Conservation (phyloP, 1,140 invertebrate species). For the Cotesia typhae region DNA sequence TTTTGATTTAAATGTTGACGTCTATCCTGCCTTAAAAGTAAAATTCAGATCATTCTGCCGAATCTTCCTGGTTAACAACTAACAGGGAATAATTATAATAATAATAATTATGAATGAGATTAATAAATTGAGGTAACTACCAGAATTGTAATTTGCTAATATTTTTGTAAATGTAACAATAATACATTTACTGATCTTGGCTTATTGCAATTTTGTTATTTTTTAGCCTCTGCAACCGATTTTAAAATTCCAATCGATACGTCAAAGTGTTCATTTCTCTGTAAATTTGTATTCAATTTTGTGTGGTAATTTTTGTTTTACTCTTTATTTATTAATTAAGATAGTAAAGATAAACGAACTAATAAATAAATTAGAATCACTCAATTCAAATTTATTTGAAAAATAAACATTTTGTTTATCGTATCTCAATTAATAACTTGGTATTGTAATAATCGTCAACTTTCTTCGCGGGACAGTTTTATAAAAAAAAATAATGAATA, state of each 20-base stretch:
- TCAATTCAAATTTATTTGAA: slow-evolving; percentile 39
- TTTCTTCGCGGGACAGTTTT: slow-evolving; percentile 63
- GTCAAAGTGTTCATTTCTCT: slow-evolving; percentile 27
- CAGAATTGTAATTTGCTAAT: slow-evolving; percentile 62
- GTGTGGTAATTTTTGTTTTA: slow-evolving; percentile 6
- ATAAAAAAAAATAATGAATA: slow-evolving; percentile 43
- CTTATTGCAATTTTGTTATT: slow-evolving; percentile 60
- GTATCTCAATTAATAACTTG: slow-evolving; percentile 57
- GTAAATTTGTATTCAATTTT: slow-evolving; percentile 20
- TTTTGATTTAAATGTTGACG: slow-evolving; percentile 64
- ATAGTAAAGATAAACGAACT: background rate
- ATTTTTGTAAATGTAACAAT: background rate
- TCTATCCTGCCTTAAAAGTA: slow-evolving; percentile 45
- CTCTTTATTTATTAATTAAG: no score
- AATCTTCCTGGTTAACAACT: slow-evolving; percentile 52
- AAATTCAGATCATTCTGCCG: slow-evolving; percentile 46
- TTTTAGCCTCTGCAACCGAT: slow-evolving; percentile 62
- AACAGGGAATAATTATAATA: slow-evolving; percentile 44
- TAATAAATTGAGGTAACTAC: slow-evolving; percentile 49
- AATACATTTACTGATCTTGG: slow-evolving; percentile 50
- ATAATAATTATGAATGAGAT: slow-evolving; percentile 17
- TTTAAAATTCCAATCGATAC: slow-evolving; percentile 53
- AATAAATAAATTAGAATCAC: background rate
- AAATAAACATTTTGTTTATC: slow-evolving; percentile 48
- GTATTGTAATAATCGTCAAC: slow-evolving; percentile 60